Evolutionary conservation across 2,113 vertebrate species (phyloP).

Genomic region (Notarius lentiginosus): DNA sequence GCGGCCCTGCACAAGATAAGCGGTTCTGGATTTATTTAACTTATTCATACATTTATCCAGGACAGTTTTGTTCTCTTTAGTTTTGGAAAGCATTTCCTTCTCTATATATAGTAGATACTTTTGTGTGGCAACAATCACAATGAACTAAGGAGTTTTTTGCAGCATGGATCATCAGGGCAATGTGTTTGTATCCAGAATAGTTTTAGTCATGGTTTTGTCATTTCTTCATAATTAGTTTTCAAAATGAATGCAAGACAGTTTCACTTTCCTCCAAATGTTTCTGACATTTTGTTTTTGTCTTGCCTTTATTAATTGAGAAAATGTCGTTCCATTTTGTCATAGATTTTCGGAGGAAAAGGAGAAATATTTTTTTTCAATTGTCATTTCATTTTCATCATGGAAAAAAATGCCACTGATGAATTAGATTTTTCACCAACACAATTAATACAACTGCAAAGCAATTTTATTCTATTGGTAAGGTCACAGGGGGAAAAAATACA

Average conservation of each 20-base stretch:
- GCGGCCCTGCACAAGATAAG: too few relatives aligned
- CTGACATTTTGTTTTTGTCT: background rate
- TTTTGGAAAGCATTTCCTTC: slow-evolving; percentile 15
- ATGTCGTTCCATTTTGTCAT: background rate
- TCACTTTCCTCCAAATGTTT: background rate
- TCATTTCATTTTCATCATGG: background rate
- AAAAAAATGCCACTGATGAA: background rate
- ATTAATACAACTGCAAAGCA: background rate
- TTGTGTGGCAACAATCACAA: slow-evolving; percentile 14
- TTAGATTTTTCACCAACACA: background rate
- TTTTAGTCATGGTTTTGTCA: background rate
- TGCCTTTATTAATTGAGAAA: background rate
- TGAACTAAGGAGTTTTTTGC: background rate
- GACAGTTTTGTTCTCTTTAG: background rate
- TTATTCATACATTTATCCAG: background rate
- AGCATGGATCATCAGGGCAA: background rate
- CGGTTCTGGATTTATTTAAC: background rate
- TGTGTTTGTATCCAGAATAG: background rate
- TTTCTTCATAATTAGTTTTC: too few relatives aligned
- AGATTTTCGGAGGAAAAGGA: background rate
- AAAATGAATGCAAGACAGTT: background rate
- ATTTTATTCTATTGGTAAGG: background rate
- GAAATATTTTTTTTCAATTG: background rate
- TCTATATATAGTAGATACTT: background rate
- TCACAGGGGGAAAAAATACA: background rate